Evolutionary conservation across 2,888 invertebrate genomes (phyloP).

Genomic region (Torymus tubicola): DNA sequence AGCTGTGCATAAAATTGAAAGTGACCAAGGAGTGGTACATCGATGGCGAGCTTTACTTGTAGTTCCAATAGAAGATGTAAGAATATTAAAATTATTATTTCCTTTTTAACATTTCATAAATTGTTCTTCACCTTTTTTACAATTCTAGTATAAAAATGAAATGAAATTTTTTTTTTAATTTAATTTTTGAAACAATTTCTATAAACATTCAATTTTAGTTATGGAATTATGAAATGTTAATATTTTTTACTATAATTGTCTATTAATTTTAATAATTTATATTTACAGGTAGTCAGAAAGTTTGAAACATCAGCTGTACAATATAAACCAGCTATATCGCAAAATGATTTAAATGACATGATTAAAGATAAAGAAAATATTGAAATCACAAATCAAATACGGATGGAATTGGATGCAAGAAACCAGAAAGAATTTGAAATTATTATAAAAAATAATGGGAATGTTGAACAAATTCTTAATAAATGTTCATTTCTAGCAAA

Average conservation of each 20-base stretch:
- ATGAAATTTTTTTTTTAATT: neutral
- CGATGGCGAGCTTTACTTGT: constrained; percentile 81
- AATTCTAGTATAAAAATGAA: no score
- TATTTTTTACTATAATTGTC: no score
- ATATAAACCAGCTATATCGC: constrained; percentile 32
- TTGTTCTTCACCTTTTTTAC: neutral
- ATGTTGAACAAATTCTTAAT: constrained; percentile 75
- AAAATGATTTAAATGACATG: constrained; percentile 62
- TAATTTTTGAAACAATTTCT: neutral
- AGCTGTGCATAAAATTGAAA: constrained; percentile 84
- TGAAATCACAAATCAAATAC: constrained; percentile 77
- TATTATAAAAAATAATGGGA: constrained; percentile 76
- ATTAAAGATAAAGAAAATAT: constrained; percentile 78
- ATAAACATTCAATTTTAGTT: no score
- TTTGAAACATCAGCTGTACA: constrained; percentile 39
- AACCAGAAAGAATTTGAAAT: constrained; percentile 77
- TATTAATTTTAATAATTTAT: neutral
- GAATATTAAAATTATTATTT: constrained; percentile 17
- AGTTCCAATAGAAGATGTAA: constrained; percentile 67
- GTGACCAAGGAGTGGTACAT: constrained; percentile 80
- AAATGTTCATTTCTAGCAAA: constrained; percentile 78
- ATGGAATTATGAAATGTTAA: no score
- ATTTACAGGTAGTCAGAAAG: constrained; percentile 34
- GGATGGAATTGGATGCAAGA: constrained; percentile 75
- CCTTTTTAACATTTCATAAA: neutral